These are phyloP conservation scores for Morpho achilles DNA, from an alignment of 2,888 invertebrate species.

Conservation along the genomic window DNA sequence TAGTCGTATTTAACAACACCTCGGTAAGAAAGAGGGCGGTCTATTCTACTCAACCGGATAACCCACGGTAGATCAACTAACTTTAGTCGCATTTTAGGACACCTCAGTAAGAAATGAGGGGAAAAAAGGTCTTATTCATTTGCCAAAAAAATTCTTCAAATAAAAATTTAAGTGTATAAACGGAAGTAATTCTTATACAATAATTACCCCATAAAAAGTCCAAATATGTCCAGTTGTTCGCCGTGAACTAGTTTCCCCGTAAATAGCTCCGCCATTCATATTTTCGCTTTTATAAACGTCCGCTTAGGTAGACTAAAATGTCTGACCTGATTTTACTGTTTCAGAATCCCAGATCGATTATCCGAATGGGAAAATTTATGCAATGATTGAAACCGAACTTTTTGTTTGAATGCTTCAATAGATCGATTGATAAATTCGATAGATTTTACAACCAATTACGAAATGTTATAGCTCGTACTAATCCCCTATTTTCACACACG, in stretches of 20 bases:
- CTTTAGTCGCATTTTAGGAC: too few relatives aligned
- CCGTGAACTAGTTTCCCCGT: conserved; percentile 18
- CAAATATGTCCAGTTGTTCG: conserved; percentile 12
- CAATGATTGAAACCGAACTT: not conserved
- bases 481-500: not conserved
- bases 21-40: too few relatives aligned
- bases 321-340: conserved; percentile 14
- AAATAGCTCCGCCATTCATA: conserved; percentile 13
- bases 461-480: not conserved
- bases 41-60: too few relatives aligned
- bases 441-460: too few relatives aligned
- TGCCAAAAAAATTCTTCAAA: not conserved
- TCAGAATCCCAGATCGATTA: conserved; percentile 4
- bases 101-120: not conserved
- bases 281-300: conserved; percentile 9
- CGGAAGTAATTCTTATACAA: conserved; percentile 4
- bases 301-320: conserved; percentile 12
- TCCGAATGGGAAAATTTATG: conserved; percentile 3
- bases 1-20: too few relatives aligned
- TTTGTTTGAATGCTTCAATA: too few relatives aligned
- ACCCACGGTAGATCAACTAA: too few relatives aligned
- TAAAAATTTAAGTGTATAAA: not conserved
- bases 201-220: conserved; percentile 7
- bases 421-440: too few relatives aligned
- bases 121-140: not conserved